Percentiles rank a stretch among this genome's conserved stretches.
Evolutionary conservation across 1,140 invertebrate genomes (phyloP).

Genomic region (Papilio polytes): DNA sequence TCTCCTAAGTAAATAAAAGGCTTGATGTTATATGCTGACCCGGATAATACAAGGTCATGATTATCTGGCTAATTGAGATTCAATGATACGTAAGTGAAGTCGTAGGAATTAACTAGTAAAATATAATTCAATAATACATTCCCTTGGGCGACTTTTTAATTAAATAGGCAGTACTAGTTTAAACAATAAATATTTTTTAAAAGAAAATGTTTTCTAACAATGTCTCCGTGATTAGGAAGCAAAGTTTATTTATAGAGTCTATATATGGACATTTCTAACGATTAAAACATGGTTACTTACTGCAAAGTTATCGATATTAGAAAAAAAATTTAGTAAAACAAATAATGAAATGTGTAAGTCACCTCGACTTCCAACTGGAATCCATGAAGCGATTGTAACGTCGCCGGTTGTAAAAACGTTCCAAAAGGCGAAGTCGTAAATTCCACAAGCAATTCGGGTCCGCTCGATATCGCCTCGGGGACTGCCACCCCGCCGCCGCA

Average conservation of each 20-base stretch:
- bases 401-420: slow-evolving; percentile 91
- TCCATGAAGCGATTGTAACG: slow-evolving; percentile 91
- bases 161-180: not conserved
- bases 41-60: not conserved
- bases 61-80: slow-evolving; percentile 12
- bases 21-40: not conserved
- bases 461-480: slow-evolving; percentile 92
- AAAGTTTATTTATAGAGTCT: not conserved
- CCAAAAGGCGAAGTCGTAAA: slow-evolving; percentile 96
- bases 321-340: not conserved
- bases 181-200: not conserved
- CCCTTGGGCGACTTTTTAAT: slow-evolving; percentile 6
- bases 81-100: slow-evolving; percentile 12
- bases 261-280: not conserved
- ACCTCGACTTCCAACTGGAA: slow-evolving; percentile 95
- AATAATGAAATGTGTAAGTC: slow-evolving; percentile 45
- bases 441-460: slow-evolving; percentile 93
- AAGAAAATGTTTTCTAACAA: not conserved
- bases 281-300: not conserved
- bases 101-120: slow-evolving; percentile 7
- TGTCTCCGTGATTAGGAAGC: not conserved
- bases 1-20: not conserved
- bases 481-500: slow-evolving; percentile 94
- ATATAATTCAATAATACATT: slow-evolving; percentile 6
- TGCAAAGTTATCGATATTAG: not conserved